Evolutionary conservation across 64 coral and sea anemone genomes (phyloP).

Genomic region (Dendrophyllia cribrosa): DNA sequence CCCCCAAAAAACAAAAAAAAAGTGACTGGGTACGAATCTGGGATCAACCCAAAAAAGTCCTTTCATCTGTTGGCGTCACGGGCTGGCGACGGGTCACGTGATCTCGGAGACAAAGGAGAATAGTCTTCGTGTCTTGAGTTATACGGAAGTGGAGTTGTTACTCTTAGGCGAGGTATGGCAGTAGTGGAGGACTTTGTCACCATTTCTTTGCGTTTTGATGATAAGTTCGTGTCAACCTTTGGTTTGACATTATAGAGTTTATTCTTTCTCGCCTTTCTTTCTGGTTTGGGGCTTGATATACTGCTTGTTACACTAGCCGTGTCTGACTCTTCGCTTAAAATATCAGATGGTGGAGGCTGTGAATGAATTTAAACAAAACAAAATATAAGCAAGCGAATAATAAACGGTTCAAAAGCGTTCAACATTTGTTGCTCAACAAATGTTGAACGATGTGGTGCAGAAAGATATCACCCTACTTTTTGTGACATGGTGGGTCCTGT

Average conservation of each 20-base stretch:
- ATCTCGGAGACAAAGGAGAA: neutral
- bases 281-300: neutral
- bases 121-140: neutral
- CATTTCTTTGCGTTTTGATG: neutral
- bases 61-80: conserved; percentile 6
- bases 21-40: too few relatives aligned
- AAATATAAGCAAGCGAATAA: neutral
- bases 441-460: too few relatives aligned
- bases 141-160: conserved; percentile 5
- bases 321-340: conserved; percentile 25
- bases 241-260: conserved; percentile 9
- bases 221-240: conserved; percentile 32
- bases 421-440: too few relatives aligned
- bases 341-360: conserved; percentile 8
- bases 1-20: too few relatives aligned
- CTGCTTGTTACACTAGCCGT: conserved; percentile 30
- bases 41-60: neutral
- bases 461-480: too few relatives aligned
- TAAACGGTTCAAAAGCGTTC: too few relatives aligned
- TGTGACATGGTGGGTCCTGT: too few relatives aligned
- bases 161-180: neutral
- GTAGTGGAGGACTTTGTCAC: neutral
- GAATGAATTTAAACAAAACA: neutral
- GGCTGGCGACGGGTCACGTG: conserved; percentile 18
- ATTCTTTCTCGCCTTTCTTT: conserved; percentile 4